phyloP scores from a whole-genome alignment of 2,797 vertebrate species.

The Sandelia bainsii region DNA sequence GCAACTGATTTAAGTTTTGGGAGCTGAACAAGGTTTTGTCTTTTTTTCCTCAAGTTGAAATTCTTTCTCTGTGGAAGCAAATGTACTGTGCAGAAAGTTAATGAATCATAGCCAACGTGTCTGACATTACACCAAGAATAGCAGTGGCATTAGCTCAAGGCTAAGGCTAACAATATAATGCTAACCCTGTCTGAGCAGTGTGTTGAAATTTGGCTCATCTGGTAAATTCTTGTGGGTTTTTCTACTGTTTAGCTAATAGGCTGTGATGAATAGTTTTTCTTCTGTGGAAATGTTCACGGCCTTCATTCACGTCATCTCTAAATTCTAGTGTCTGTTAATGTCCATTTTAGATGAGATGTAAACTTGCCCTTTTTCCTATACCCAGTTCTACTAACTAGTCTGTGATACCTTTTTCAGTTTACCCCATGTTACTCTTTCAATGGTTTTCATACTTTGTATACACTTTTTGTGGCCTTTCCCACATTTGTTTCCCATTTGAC shows the following conservation, averaged over 20 bases:
- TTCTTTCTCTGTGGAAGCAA: constrained; percentile 24
- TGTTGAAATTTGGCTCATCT: constrained; percentile 3
- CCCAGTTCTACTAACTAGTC: not conserved
- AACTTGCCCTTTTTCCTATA: constrained; percentile 12
- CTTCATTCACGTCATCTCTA: not conserved
- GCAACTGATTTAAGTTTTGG: constrained; percentile 13
- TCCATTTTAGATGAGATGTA: constrained; percentile 23
- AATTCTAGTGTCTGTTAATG: not conserved
- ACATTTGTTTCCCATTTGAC: constrained; percentile 92
- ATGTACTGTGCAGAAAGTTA: constrained; percentile 27
- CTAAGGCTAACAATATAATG: not conserved
- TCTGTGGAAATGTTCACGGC: not conserved
- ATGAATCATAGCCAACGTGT: constrained; percentile 21
- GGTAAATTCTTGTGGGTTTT: not conserved
- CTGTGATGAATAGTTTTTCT: not conserved
- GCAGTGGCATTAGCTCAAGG: constrained; percentile 15
- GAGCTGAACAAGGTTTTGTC: constrained; percentile 7
- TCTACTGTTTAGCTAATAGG: not conserved
- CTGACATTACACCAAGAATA: constrained; percentile 24
- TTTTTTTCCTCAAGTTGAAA: constrained; percentile 22
- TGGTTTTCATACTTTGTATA: constrained; percentile 21
- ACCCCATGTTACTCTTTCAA: not conserved
- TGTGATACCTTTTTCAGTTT: constrained; percentile 8
- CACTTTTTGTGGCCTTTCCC: constrained; percentile 81
- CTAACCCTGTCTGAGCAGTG: not conserved